Evolutionary conservation across 2,888 invertebrate genomes (phyloP), one percentile per base, ranked within the genome.

Genomic region (Sympetrum striolatum): DNA sequence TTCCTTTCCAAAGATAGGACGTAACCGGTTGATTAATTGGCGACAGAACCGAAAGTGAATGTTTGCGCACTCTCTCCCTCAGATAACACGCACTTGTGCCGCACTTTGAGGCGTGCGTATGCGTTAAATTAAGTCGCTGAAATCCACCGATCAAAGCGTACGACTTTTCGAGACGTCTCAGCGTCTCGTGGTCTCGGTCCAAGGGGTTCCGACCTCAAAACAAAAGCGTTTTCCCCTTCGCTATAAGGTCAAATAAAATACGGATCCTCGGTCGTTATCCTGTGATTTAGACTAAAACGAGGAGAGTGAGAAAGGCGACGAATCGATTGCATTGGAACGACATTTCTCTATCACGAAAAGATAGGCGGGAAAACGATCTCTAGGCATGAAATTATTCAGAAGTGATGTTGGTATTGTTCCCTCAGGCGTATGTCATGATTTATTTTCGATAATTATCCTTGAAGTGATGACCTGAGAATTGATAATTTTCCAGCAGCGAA

Each of bases 271-370:
- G 22, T 86, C 60, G 86, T 86, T 86, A 86, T 86, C 86, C 60
- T 58, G 86, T 60, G 86, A 86, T 86, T 86, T 37, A 60, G 86
- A 86, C 58, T 86, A 86, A 58, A 58, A 86, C 86, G 86, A 58
- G 60, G 60, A 60, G 37, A 60, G 37, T 60, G 60, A 60, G 60
- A 10, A 53, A 22, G 37, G 37, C 22, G 86, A 60, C 86, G 60
- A 37, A 60, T 86, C 86, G 22, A 86, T 60, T 60, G 18, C 5
- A 4, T 14, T 37, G 60, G 60, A 35, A n/a, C 73, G n/a, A 48
- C 12, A 48, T 73, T 73, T n/a, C 31, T 25, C 25, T n/a, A 5
- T n/a, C 64, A 10, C 60, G 22, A n/a, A 60, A 60, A 18, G 60
- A 73, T 73, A 10, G n/a, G 18, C 12, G 73, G n/a, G 73, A 25